Conservation (phyloP, 2,888 invertebrate genomes). For the Aphodius sticticus region DNA sequence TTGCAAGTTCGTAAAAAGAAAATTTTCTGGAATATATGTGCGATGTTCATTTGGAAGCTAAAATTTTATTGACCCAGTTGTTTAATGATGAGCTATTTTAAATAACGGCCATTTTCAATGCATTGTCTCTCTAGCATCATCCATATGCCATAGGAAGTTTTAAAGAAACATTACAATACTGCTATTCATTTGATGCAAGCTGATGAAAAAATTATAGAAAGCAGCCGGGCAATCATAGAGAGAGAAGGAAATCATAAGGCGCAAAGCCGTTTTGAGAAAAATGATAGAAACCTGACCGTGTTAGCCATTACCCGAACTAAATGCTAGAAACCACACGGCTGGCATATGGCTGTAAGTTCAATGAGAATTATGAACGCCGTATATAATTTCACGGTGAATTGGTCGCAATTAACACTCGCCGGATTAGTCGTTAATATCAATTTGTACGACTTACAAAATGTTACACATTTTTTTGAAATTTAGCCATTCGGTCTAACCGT, state of each 20-base stretch:
- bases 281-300: neutral
- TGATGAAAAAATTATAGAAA: neutral
- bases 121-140: too few species aligned
- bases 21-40: too few species aligned
- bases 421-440: neutral
- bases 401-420: neutral
- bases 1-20: too few species aligned
- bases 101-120: too few species aligned
- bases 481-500: too few species aligned
- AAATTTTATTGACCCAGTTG: too few species aligned
- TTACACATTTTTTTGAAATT: too few species aligned
- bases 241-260: neutral
- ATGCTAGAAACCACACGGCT: neutral
- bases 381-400: neutral
- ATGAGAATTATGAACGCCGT: neutral
- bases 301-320: neutral
- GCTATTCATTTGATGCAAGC: neutral
- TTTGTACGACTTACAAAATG: too few species aligned
- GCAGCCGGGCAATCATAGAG: neutral
- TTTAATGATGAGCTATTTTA: too few species aligned
- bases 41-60: too few species aligned
- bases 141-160: too few species aligned
- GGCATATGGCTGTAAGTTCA: too few species aligned
- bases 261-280: neutral
- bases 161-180: neutral